Base-by-base conservation (phyloP, 2,797 vertebrate genomes). In the Premnoplex brunnescens region DNA sequence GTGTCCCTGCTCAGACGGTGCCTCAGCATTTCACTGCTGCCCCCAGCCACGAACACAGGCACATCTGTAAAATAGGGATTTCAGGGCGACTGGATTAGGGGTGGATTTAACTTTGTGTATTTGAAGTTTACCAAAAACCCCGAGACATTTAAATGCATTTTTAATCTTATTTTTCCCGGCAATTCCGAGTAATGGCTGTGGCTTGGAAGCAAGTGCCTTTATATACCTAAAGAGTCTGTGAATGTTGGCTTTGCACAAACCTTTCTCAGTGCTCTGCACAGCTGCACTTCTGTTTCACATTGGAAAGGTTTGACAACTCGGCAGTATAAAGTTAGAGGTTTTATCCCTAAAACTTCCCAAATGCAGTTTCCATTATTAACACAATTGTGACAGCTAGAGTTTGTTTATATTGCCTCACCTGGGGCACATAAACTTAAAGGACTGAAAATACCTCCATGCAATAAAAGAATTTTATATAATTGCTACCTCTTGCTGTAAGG, bases 291-390 rank as follows among this genome's bases (percentile, higher is more conserved):
- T 95, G 91, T 24, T 88, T 85, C 22, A 34, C 80, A 79, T 74
- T 93, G 85, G 85, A 59, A 90, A 87, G 80, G 39, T 96, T 89
- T 93, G 91, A 93, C 93, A 96, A 94, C 74, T 88, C 89, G 74
- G 94, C 79, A 76, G 86, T 62, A 92, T 76, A 91, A 91, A 96
- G 66, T 91, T 93, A 87, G 36, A 85, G 86, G 85, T 91, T 96
- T 97, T 94, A 95, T 86, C 82, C 91, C 79, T 95, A 89, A 96
- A 97, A 94, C 90, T 95, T 97, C 94, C 96, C 91, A 83, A 96
- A 93, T 63, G 91, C 87, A 77, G 89, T 95, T 95, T 89, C 83
- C 60, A 81, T 62, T 55, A 93, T 89, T 81, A 91, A 83, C 83
- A 66, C 81, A 15, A 52, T 88, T 78, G 77, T 81, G 95, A 96